phyloP scores from a whole-genome alignment of 2,888 invertebrate genomes.

The Hirtodrosophila alboralis region DNA sequence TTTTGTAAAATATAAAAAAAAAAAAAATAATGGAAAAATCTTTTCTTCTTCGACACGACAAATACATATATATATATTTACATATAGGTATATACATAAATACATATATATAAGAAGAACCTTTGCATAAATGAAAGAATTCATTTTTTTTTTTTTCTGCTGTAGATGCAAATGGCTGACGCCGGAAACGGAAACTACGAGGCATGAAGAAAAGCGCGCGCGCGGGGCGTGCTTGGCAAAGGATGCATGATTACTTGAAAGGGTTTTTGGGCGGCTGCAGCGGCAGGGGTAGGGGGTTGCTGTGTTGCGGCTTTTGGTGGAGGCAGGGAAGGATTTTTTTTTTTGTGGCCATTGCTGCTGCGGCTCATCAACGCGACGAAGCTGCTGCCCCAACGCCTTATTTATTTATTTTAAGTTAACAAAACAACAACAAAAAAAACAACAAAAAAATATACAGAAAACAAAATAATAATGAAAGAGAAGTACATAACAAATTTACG shows the following conservation, averaged over 20 bases:
- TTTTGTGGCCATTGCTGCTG: slow-evolving; percentile 50
- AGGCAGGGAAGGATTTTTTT: too few relatives aligned
- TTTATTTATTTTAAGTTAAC: slow-evolving; percentile 76
- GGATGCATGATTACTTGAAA: slow-evolving; percentile 74
- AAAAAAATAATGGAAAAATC: too few relatives aligned
- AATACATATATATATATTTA: slow-evolving; percentile 33
- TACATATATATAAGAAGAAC: slow-evolving; percentile 22
- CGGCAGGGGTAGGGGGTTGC: too few relatives aligned
- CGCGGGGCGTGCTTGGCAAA: slow-evolving; percentile 43
- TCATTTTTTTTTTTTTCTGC: slow-evolving; percentile 25
- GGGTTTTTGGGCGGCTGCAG: slow-evolving; percentile 37
- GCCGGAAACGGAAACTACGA: slow-evolving; percentile 76
- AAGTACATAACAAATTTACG: slow-evolving; percentile 77
- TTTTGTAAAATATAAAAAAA: slow-evolving; percentile 27
- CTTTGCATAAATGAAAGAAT: slow-evolving; percentile 76
- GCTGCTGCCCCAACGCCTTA: slow-evolving; percentile 41
- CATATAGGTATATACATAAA: neutral
- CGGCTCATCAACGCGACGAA: slow-evolving; percentile 64
- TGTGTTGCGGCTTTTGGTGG: slow-evolving; percentile 29
- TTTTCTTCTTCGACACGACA: slow-evolving; percentile 72
- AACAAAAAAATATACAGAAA: too few relatives aligned
- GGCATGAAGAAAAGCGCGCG: slow-evolving; percentile 22
- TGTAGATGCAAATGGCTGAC: slow-evolving; percentile 75
- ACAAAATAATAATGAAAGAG: slow-evolving; percentile 26
- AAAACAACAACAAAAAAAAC: slow-evolving; percentile 40